Evolutionary conservation across 2,113 vertebrate genomes (phyloP).

Genomic region (Parus major): DNA sequence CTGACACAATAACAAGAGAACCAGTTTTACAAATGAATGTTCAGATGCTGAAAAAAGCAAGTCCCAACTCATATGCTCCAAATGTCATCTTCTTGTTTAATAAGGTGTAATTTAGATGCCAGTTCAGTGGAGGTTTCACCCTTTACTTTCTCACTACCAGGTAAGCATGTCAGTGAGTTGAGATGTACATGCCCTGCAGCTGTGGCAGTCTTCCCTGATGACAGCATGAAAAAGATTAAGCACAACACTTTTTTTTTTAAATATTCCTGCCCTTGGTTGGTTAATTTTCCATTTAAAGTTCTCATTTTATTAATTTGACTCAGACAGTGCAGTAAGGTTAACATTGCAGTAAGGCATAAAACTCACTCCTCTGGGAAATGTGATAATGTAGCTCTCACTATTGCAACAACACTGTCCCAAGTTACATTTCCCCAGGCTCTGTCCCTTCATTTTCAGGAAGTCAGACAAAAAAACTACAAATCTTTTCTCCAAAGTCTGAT

Average conservation of each 20-base stretch:
- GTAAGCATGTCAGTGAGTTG: conserved; percentile 42
- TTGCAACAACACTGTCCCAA: not conserved
- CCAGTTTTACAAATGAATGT: conserved; percentile 53
- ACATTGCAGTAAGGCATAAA: not conserved
- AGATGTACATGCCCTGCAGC: conserved; percentile 62
- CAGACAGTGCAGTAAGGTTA: not conserved
- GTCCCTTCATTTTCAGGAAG: not conserved
- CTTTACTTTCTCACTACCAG: conserved; percentile 55
- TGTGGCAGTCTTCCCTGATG: conserved; percentile 42
- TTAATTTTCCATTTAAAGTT: not conserved
- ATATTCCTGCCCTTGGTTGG: not conserved
- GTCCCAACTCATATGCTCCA: conserved; percentile 31
- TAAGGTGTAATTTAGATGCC: conserved; percentile 40
- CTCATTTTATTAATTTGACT: not conserved
- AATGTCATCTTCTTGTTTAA: conserved; percentile 42
- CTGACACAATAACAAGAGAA: conserved; percentile 70
- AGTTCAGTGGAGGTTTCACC: conserved; percentile 22
- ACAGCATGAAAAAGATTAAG: conserved; percentile 48
- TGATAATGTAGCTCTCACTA: not conserved
- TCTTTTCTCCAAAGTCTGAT: not conserved
- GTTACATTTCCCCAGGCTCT: not conserved
- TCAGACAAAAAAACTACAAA: not conserved
- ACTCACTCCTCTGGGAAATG: not conserved
- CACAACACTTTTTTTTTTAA: conserved; percentile 1
- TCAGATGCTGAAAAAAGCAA: conserved; percentile 52